A percentile compares a stretch with the other conserved stretches of the same genome.
These are phyloP conservation scores for Sphecodes monilicornis DNA, from an alignment of 2,888 invertebrate species.

Conservation along the genomic window DNA sequence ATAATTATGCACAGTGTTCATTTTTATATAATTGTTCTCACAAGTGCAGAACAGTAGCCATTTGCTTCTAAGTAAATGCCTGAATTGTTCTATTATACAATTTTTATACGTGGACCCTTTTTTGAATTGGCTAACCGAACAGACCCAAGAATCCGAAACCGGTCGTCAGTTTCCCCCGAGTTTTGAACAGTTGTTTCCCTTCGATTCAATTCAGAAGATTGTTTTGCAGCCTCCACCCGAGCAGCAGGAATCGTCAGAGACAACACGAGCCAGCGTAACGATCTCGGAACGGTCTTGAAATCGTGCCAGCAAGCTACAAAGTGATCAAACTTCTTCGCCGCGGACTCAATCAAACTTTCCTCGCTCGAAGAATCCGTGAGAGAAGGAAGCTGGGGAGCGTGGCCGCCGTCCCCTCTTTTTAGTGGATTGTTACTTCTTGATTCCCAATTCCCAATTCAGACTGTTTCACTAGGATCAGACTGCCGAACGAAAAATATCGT, in stretches of 20 bases:
- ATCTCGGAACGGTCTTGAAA: conserved; percentile 23
- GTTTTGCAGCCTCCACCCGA: conserved; percentile 3
- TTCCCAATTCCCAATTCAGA: background rate
- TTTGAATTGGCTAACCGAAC: background rate
- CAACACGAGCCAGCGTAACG: background rate
- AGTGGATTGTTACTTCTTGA: background rate
- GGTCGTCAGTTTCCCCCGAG: background rate
- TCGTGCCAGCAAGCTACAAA: conserved; percentile 29
- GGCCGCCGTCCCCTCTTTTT: background rate
- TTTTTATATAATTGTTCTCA: background rate
- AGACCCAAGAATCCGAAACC: background rate
- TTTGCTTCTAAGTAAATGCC: background rate
- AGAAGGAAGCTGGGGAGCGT: background rate
- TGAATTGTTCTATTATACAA: background rate
- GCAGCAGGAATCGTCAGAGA: background rate
- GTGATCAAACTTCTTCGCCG: conserved; percentile 43
- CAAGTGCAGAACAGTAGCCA: background rate
- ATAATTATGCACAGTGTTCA: background rate
- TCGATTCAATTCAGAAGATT: background rate
- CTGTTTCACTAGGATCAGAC: background rate
- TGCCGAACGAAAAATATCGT: background rate
- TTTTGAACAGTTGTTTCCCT: conserved; percentile 14
- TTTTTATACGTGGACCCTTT: background rate
- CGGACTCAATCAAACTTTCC: conserved; percentile 47
- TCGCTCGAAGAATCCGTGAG: background rate